Base-by-base conservation (phyloP, 2,888 invertebrate genomes). In the Exocentrus adspersus region DNA sequence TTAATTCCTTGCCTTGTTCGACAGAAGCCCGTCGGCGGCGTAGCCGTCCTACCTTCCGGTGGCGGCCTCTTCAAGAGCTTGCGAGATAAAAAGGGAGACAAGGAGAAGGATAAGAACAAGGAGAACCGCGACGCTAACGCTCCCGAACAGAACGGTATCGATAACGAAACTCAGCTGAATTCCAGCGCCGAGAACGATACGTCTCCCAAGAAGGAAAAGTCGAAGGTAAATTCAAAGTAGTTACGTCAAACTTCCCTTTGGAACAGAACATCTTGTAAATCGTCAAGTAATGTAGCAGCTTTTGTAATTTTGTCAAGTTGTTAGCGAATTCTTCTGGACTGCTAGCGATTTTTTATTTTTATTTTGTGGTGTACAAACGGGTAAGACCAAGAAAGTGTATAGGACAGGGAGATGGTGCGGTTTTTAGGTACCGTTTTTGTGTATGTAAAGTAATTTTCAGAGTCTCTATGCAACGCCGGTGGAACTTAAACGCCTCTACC, bases 21-120 rank as follows among this genome's bases (percentile, higher is more conserved):
- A 32, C 54, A 94, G 93, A 93, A 92, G 85, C 93, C 93, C 20
- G 86, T 92, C 28, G 94, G 94, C 48, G 94, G 93, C 6, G 91
- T 94, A 64, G 91, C 93, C 67, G 94, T 94, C 69, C 87, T 94
- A 83, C 93, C 93, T 50, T 86, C 90, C 14, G 88, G 88, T 16
- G 88, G 88, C 37, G 87, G 86, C 62, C 80, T 86, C 62, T 85
- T 86, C 69, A 86, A 86, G 73, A 86, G 85, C 78, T 84, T 84
- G n/a, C n/a, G n/a, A 78, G 86, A 86, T 61, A 85, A 89, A 58
- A 85, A 86, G 14, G 86, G 86, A 69, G 86, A 87, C 69, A 88
- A 86, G 78, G 86, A 87, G 70, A 88, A 86, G 78, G 86, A 85
- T 72, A 85, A 86, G 78, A 86, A 85, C 72, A 85, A 86, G 78